Evolutionary conservation across 2,888 invertebrate species (phyloP), one percentile per base, ranked within the genome.

Genomic region (Lasioglossum zephyrum): DNA sequence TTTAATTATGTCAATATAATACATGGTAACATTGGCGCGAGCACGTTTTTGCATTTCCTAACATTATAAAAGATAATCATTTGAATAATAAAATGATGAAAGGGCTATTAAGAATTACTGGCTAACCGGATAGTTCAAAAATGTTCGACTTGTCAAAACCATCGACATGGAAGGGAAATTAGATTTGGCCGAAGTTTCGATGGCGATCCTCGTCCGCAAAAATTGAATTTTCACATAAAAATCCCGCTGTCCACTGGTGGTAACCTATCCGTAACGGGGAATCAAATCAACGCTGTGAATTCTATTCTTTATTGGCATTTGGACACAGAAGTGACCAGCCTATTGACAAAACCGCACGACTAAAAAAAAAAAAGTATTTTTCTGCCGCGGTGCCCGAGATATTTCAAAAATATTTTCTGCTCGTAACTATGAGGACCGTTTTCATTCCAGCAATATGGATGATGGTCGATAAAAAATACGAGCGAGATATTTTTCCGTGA

Each of bases 241-340:
- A 60, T 60, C 26, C n/a, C 60, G 26, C 31, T 31, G 60, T 26
- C 26, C 26, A 26, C 26, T 26, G 60, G 13, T 6, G 60, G 60
- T 60, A 60, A 60, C 60, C 60, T 60, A 60, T 60, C 60, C 60
- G 26, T 31, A 26, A 60, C 60, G 31, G 26, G 22, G 9, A 39
- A 77, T 39, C 26, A 57, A 63, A 41, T 77, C 60, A 60, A 60
- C 60, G 60, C 60, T 16, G 26, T 5, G 60, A 60, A 60, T 60
- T 60, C 60, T 60, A 26, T 60, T 60, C 60, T 26, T 13, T 60
- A 60, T 60, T 60, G 26, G 26, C 60, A 60, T 60, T 31, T 39
- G 73, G 53, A 66, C 18, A 22, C 26, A 31, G 16, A 57, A 63
- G 31, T 39, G 39, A n/a, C 60, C 60, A 60, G 31, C 60, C 26